Base-by-base conservation (phyloP, 2,113 vertebrate species). In the Caranx ignobilis region DNA sequence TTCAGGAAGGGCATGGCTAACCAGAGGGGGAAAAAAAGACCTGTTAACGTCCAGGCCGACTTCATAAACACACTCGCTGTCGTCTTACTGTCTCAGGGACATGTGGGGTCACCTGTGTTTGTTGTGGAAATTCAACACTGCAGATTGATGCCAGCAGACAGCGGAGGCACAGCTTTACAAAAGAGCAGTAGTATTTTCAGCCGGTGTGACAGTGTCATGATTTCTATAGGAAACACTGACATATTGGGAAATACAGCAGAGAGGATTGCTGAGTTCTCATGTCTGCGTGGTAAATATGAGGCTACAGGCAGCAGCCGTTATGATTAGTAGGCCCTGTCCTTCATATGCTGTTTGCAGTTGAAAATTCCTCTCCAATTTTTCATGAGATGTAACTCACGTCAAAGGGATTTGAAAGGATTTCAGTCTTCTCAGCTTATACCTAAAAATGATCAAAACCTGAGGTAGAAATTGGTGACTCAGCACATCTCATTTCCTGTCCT, bases 71-170 rank as follows among this genome's bases (percentile, higher is more conserved):
- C 16, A 69, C 16, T 68, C 63, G 19, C 41, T 39, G 52, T 43
- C 2, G 2, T 63, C 70, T 81, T 15, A 12, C 11, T 34, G 80
- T 77, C 57, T 68, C 54, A 48, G 66, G 34, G 39, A 55, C 66
- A 48, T 16, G 26, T 68, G 64, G 70, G 70, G 48, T 79, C 81
- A 74, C 48, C 59, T 63, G 64, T 85, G 81, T 82, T 89, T 88
- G 82, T 90, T 87, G 63, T 79, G 80, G 50, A 80, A 86, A 81
- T 78, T 78, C 18, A 77, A 45, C 54, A 16, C 31, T 11, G 72
- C 35, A 64, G 63, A 68, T 34, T 63, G 71, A 76, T 32, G 37
- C 48, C 76, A 56, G 47, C 56, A 59, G 0, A 47, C 15, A 73
- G 0, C 11, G 26, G 43, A 48, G 35, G 8, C 57, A 39, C 26